phyloP scores from a whole-genome alignment of 2,797 vertebrate genomes.

The Helarctos malayanus region DNA sequence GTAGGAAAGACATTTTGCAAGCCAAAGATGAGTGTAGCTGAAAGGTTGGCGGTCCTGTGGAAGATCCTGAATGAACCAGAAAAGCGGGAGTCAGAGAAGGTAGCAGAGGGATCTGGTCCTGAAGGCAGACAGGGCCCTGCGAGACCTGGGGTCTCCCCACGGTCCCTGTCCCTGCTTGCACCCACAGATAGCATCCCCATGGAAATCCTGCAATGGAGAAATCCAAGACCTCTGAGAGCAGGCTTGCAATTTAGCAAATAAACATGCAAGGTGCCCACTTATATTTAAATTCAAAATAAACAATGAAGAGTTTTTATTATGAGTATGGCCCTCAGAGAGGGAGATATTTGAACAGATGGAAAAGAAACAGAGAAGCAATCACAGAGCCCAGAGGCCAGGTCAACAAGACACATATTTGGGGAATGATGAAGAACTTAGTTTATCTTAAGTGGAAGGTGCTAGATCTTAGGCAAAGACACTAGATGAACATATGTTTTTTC shows the following conservation, averaged over 20 bases:
- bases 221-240: no score
- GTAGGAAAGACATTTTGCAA: not conserved
- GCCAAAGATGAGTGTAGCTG: rapidly evolving
- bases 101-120: rapidly evolving
- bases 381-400: not conserved
- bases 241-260: not conserved
- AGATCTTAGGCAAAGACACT: not conserved
- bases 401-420: rapidly evolving
- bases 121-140: no score
- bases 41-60: not conserved
- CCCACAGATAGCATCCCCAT: no score
- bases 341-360: not conserved
- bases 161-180: not conserved
- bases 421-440: not conserved
- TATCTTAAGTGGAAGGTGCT: no score
- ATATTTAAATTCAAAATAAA: not conserved
- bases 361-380: not conserved
- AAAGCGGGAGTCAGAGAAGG: not conserved
- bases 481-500: rapidly evolving
- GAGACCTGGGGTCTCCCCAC: rapidly evolving
- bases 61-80: not conserved
- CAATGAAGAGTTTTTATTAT: not conserved
- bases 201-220: not conserved
- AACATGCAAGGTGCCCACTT: not conserved
- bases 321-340: not conserved